These are phyloP conservation scores for Otus sunia DNA, from an alignment of 2,113 vertebrate species.

Conservation along the genomic window DNA sequence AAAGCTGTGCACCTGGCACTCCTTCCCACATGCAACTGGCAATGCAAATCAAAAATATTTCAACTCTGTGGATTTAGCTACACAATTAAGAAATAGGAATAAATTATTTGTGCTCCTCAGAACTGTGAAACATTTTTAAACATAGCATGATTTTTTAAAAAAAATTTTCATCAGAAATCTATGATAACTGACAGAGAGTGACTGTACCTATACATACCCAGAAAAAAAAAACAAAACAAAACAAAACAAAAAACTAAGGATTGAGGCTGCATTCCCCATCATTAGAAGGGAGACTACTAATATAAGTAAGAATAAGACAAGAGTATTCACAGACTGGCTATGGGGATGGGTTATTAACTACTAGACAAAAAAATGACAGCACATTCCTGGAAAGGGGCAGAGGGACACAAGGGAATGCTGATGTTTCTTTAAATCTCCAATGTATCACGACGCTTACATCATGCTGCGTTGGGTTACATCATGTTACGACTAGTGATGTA, in stretches of 20 bases:
- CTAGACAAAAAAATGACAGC: neutral
- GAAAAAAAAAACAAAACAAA: neutral
- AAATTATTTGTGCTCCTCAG: neutral
- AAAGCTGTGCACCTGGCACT: neutral
- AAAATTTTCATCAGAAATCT: neutral
- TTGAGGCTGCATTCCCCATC: neutral
- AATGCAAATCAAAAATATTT: neutral
- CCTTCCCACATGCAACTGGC: neutral
- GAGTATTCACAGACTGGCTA: neutral
- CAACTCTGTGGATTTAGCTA: neutral
- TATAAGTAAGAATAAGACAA: neutral
- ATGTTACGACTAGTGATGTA: constrained; percentile 42
- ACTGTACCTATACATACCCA: neutral
- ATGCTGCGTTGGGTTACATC: constrained; percentile 60
- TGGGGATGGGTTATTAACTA: neutral
- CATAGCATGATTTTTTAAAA: neutral
- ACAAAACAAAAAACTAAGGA: neutral
- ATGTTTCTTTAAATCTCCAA: constrained; percentile 43
- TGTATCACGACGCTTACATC: constrained; percentile 59
- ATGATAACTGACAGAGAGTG: neutral
- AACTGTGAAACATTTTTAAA: neutral
- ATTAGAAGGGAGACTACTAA: neutral
- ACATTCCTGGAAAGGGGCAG: neutral
- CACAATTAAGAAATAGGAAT: neutral
- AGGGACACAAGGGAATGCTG: neutral